Base-by-base conservation (phyloP, 1,140 invertebrate genomes). In the Asobara japonica region DNA sequence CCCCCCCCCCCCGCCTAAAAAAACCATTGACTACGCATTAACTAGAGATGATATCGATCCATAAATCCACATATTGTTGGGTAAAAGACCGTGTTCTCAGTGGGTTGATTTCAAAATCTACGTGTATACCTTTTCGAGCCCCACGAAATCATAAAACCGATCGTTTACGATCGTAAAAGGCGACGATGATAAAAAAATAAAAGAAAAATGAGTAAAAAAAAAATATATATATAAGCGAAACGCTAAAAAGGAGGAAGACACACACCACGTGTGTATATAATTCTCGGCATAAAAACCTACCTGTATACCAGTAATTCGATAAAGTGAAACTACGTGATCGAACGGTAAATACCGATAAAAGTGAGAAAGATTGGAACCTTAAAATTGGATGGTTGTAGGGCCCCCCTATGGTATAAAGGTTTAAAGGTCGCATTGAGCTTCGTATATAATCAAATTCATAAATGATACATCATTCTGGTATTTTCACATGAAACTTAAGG, bases 291-390 rank as follows among this genome's bases (percentile, higher is more conserved):
- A 30, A 62, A 62, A 30, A 62, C 60, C 51, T 56, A 62, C 60
- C 60, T 31, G 29, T 30, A 31, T 31, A 62, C 60, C 29, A 31
- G 60, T 62, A 62, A 62, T 62, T 62, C 27, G 60, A 62, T 62
- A 62, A 62, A 62, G 27, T 62, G 60, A 62, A 62, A 29, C 60
- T 62, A 62, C 60, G 60, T 62, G 60, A 62, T 62, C 60, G 29
- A 62, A 62, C 60, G 60, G 60, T 62, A 62, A 62, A 62, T 62
- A 62, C 60, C 60, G 60, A 62, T 62, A 62, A 62, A 62, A 62
- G 60, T 62, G 60, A 62, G 60, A 62, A 62, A 62, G 60, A 62
- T 62, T 62, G 10, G 25, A 30, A 13, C 6, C 13, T 62, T 18
- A 30, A 62, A 62, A 62, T 62, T 62, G 27, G 60, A 30, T n/a